Evolutionary conservation across 2,888 invertebrate species (phyloP).

Genomic region (Blastobasis adustella): DNA sequence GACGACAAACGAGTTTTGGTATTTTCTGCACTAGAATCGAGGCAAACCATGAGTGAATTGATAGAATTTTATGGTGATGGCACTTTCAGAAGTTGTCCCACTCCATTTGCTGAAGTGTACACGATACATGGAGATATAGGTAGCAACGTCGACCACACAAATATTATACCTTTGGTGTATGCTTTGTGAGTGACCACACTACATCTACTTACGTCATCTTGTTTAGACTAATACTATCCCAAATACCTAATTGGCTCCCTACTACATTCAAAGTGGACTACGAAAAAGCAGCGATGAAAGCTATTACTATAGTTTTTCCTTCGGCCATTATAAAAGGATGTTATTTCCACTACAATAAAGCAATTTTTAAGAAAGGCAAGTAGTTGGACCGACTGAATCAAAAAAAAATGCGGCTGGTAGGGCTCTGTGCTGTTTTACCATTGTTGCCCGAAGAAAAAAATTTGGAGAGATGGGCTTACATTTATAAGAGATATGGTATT

Average conservation of each 20-base stretch:
- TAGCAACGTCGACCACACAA: neutral
- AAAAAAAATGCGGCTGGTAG: neutral
- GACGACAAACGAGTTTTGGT: conserved; percentile 4
- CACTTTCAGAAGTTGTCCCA: conserved; percentile 1
- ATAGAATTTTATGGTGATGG: conserved; percentile 3
- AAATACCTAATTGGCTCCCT: neutral
- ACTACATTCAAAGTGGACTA: neutral
- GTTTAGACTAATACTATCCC: neutral
- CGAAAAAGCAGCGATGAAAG: conserved; percentile 3
- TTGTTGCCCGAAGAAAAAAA: neutral
- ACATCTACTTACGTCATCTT: neutral
- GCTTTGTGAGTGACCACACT: conserved; percentile 1
- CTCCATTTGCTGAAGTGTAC: neutral
- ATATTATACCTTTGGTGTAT: neutral
- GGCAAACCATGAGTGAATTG: conserved; percentile 4
- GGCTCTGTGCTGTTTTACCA: neutral
- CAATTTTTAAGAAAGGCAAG: conserved; percentile 3
- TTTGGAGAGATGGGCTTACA: neutral
- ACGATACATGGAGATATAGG: neutral
- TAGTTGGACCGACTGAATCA: neutral
- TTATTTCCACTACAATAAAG: conserved; percentile 2
- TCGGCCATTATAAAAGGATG: conserved; percentile 1
- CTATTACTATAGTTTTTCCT: conserved; percentile 3
- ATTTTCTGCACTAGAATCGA: conserved; percentile 6
- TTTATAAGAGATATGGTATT: neutral